These are phyloP conservation scores for Acridotheres tristis DNA, from an alignment of 2,797 vertebrate genomes.

Conservation along the genomic window DNA sequence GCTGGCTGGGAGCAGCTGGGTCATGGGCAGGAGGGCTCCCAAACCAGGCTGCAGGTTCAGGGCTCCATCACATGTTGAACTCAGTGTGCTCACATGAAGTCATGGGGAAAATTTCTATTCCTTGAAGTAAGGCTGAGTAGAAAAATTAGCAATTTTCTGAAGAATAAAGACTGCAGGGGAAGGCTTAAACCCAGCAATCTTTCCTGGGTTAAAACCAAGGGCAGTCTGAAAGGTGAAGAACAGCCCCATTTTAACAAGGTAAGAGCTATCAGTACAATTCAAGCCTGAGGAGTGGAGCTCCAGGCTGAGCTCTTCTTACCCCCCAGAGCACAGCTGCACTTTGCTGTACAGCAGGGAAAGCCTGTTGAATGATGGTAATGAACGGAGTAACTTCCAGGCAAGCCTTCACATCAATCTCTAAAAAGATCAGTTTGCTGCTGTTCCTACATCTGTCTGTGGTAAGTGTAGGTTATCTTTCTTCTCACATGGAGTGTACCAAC, in stretches of 20 bases:
- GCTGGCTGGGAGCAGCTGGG: neutral
- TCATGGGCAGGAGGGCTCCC: neutral
- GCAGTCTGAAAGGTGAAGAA: neutral
- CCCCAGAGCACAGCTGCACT: neutral
- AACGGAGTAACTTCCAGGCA: neutral
- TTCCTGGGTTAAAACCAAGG: neutral
- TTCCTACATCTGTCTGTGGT: neutral
- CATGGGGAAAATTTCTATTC: neutral
- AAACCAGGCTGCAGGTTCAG: neutral
- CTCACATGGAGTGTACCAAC: neutral
- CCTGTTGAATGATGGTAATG: neutral
- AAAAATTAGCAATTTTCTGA: neutral
- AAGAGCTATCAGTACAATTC: neutral
- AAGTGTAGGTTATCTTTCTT: neutral
- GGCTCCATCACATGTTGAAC: neutral
- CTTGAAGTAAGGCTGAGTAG: neutral
- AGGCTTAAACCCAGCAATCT: neutral
- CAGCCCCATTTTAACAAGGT: neutral
- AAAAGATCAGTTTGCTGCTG: neutral
- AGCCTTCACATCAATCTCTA: neutral
- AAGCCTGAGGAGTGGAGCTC: neutral
- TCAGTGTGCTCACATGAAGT: neutral
- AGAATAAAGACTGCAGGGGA: neutral
- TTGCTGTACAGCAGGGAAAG: neutral
- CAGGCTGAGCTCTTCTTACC: neutral